Conservation (phyloP, 1,140 invertebrate species). For the Antheraea pernyi region DNA sequence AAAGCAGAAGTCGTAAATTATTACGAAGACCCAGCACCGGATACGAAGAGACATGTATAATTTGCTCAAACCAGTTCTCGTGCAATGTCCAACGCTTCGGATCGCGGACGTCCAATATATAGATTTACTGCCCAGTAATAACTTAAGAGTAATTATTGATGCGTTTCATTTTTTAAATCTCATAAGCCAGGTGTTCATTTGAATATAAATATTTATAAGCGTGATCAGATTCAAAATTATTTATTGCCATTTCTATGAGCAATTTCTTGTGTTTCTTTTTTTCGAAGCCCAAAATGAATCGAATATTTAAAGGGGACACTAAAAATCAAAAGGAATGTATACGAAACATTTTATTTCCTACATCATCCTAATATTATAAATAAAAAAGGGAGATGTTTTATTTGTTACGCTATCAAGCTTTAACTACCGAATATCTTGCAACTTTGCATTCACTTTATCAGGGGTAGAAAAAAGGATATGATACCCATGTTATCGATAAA, state of each 20-base stretch:
- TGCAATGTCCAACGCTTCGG: slow-evolving; percentile 11
- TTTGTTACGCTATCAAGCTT: no score
- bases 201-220: slow-evolving; percentile 11
- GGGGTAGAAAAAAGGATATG: no score
- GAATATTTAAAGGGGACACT: no score
- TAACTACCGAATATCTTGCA: no score
- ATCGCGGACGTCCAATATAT: slow-evolving; percentile 18
- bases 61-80: slow-evolving; percentile 49
- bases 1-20: slow-evolving; percentile 34
- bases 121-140: slow-evolving; percentile 19
- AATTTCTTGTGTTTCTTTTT: no score
- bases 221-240: neutral
- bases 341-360: no score
- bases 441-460: no score
- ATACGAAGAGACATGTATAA: slow-evolving; percentile 43
- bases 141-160: slow-evolving; percentile 24
- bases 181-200: slow-evolving; percentile 18
- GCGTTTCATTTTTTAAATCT: slow-evolving; percentile 9
- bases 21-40: slow-evolving; percentile 34
- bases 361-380: no score
- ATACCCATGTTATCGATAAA: no score
- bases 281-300: no score
- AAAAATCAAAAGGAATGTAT: no score
- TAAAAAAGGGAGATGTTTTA: no score
- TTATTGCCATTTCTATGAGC: neutral